Conservation (phyloP, 2,797 vertebrate genomes). For the Mormyrus hasselquistii region DNA sequence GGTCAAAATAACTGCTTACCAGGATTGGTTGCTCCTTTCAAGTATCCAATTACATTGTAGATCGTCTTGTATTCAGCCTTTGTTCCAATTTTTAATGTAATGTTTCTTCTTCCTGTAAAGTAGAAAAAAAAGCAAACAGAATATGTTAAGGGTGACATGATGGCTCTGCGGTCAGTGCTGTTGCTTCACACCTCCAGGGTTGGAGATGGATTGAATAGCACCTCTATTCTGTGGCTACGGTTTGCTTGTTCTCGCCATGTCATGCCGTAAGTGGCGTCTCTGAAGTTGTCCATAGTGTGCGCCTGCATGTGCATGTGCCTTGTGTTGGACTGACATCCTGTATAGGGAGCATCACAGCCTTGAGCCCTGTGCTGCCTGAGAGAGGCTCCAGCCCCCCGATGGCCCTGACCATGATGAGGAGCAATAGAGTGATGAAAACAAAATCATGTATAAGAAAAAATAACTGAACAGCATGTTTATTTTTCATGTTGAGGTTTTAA, state of each 20-base stretch:
- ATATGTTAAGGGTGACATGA: background rate
- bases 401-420: background rate
- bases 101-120: constrained; percentile 58
- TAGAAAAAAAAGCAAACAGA: constrained; percentile 12
- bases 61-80: constrained; percentile 66
- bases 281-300: background rate
- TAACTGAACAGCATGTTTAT: background rate
- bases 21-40: constrained; percentile 75
- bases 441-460: background rate
- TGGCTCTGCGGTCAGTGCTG: background rate
- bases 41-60: constrained; percentile 78
- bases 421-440: background rate
- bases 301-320: background rate
- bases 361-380: background rate
- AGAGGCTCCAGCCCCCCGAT: background rate
- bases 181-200: background rate
- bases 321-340: background rate
- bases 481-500: background rate
- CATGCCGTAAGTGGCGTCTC: background rate
- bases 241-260: background rate
- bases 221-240: background rate
- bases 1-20: constrained; percentile 56
- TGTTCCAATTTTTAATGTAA: constrained; percentile 70
- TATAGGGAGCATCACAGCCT: background rate
- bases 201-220: background rate